phyloP scores from a whole-genome alignment of 2,888 invertebrate species.

The Drosophila barbarae region DNA sequence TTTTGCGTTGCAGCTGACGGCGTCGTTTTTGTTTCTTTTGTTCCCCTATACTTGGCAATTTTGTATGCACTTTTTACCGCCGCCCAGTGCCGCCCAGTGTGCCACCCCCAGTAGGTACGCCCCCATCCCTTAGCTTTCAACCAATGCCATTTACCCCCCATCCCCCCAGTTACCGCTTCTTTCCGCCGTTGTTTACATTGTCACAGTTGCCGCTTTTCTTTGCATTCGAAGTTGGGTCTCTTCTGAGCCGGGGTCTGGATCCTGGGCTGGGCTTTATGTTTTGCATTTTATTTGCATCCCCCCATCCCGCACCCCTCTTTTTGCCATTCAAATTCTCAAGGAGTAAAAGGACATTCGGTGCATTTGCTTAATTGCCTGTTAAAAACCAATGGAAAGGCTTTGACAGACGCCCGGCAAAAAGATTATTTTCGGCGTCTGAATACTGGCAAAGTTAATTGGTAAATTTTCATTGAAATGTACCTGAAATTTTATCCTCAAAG shows the following conservation, averaged over 20 bases:
- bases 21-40: conserved; percentile 65
- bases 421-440: conserved; percentile 4
- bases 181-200: conserved; percentile 71
- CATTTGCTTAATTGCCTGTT: conserved; percentile 66
- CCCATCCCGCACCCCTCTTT: background rate
- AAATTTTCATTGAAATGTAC: background rate
- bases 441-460: background rate
- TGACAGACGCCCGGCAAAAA: background rate
- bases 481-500: background rate
- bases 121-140: background rate
- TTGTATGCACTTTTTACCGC: conserved; percentile 70
- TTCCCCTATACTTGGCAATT: conserved; percentile 64
- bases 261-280: conserved; percentile 61
- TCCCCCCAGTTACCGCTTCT: conserved; percentile 11
- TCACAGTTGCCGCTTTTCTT: conserved; percentile 72
- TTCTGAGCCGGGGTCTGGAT: conserved; percentile 31
- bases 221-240: conserved; percentile 68
- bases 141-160: background rate
- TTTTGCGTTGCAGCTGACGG: conserved; percentile 55
- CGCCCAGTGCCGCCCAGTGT: conserved; percentile 4
- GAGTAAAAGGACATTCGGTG: conserved; percentile 43
- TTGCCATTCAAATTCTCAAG: conserved; percentile 26
- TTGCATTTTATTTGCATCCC: conserved; percentile 46
- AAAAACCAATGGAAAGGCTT: conserved; percentile 4
- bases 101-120: background rate